Base-by-base conservation (phyloP, 2,113 vertebrate genomes). In the Dasyornis broadbenti region DNA sequence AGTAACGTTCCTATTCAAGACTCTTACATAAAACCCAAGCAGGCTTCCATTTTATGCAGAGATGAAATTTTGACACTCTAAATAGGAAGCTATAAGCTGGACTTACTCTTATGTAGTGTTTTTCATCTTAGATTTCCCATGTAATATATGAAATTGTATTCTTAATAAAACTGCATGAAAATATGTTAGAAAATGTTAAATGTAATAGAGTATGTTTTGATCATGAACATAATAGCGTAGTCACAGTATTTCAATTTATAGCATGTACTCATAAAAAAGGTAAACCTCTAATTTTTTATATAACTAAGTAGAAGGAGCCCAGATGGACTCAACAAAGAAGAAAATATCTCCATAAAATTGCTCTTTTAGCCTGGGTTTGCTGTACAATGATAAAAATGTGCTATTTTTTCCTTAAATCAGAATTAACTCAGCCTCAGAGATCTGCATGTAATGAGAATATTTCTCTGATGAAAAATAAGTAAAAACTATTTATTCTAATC, bases 261-360 rank as follows among this genome's bases (percentile, higher is more conserved):
- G 13, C 33, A 45, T 45, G 33, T 39, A 39, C 3, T 54, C 6
- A 2, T 10, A 64, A 63, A 66, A 71, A 28, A 18, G 12, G 2
- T 47, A 76, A 86, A 50, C 4, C 2, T 63, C 1, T 42, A 37
- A 11, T 12, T 40, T 79, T 84, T 81, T 61, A 11, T 59, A 4
- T 24, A 57, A 28, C 2, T 77, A 57, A 31, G 2, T 24, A 66
- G 16, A 66, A 50, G 0, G 0, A 10, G 2, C 2, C 23, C 31
- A 81, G 10, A 24, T 22, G 6, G 28, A 82, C 28, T 63, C 17
- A 54, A 5, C 4, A 71, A 72, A 89, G 35, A 14, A n/a, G 18
- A 70, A 93, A 69, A n/a, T 10, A 35, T 24, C 27, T 47, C 40
- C 4, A 7, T 57, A 50, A 89, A 73, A 54, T 44, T 18, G 4